Evolutionary conservation across 1,140 invertebrate genomes (phyloP), one percentile per base, ranked within the genome.

Genomic region (Papilio xuthus): DNA sequence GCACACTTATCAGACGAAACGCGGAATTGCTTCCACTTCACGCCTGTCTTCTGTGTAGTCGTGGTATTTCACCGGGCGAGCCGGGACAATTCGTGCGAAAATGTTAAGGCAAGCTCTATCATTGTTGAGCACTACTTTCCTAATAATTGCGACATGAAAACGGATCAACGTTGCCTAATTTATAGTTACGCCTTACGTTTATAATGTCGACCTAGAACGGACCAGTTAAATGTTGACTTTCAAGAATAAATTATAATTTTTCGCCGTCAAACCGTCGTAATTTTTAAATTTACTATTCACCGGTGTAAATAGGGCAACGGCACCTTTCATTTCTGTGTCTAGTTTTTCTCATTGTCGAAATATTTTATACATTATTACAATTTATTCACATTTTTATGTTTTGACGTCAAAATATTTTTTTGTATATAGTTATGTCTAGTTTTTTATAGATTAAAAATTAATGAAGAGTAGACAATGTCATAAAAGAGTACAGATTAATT

Each of bases 231-330:
- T 28, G 60, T 67, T 60, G 20, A 26, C 20, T 26, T 67, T 67
- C 23, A 67, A 67, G 23, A 9, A 67, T 67, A 28, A 7, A 18
- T 82, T 63, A n/a, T 41, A 69, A 7, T 79, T 78, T 56, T 70
- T 67, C 20, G 41, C 18, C 67, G 41, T 63, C 60, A 77, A 77
- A 63, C 18, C 60, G 44, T 41, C 12, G 37, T 76, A 41, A 67
- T 28, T 77, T 76, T 77, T 77, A 15, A 69, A 69, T 77, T 78
- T 47, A 70, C 67, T 70, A 63, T 53, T 78, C 44, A 78, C 77
- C 69, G 32, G 32, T 78, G 37, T 8, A 63, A 32, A 71, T 47
- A 78, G 44, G 47, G 44, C 44, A 78, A 69, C 15, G 20, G 4
- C 53, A 47, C 15, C 32, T 60, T 56, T 32, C n/a, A 56, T 75